Evolutionary conservation across 2,113 vertebrate species (phyloP), one percentile per base, ranked within the genome.

Genomic region (Anoplopoma fimbria): DNA sequence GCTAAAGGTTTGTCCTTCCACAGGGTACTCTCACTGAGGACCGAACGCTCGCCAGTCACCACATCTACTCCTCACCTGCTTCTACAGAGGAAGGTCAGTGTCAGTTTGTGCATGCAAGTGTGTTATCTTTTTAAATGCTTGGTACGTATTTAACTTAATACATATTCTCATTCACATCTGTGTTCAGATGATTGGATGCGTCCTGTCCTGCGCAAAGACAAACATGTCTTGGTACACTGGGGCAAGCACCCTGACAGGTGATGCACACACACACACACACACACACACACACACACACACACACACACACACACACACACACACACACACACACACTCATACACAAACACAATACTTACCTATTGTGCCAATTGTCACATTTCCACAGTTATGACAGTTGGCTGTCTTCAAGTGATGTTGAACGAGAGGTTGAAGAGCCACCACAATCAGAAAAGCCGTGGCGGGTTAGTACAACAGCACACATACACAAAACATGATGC

Each of bases 141-240:
- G 2, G 15, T 31, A 14, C 3, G 9, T 64, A 33, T 40, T 33
- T 63, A 31, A 36, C 21, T 42, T 55, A 4, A 33, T 57, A 6
- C 1, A 10, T 64, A 49, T 57, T 34, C n/a, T 33, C 7, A 2
- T 13, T 9, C 15, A 42, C 29, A 23, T 79, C 9, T 79, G 4
- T 62, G 95, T 95, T 75, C 92, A 99, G 98, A 97, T 79, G 98
- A 99, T 45, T 99, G 98, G 98, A 78, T 99, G 94, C 96, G 98
- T 88, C 98, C 97, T 1, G 96, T 99, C 61, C 95, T 97, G 96
- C 96, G 92, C 51, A 97, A 97, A 76, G 97, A 98, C 88, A 97
- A 96, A 83, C 96, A 98, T 79, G 92, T 99, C 76, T 92, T 99
- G 87, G 97, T 99, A 0, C 98, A 99, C 8, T 99, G 98, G 98